Conservation (phyloP, 1,140 invertebrate species). For the Nixonia krombeini region DNA sequence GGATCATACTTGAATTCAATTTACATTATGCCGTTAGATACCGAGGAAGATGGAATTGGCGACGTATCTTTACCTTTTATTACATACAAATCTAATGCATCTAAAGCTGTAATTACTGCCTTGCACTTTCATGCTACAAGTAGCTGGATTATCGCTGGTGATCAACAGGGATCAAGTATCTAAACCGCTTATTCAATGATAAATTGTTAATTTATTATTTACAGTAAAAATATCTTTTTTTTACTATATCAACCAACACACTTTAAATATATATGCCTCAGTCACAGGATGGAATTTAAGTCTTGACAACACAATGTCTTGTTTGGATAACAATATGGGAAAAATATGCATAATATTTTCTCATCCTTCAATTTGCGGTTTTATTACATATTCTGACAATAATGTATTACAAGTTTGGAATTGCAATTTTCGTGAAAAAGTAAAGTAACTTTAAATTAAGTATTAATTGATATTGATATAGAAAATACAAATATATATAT, state of each 20-base stretch:
- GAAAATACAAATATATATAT: too few relatives aligned
- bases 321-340: slow-evolving; percentile 15
- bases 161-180: slow-evolving; percentile 41
- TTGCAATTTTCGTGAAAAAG: too few relatives aligned
- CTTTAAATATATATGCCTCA: slow-evolving; percentile 6
- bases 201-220: neutral
- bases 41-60: slow-evolving; percentile 6
- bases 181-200: neutral
- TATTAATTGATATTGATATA: too few relatives aligned
- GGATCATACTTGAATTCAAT: slow-evolving; percentile 42
- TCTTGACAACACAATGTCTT: slow-evolving; percentile 31
- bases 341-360: slow-evolving; percentile 11
- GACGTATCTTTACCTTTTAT: slow-evolving; percentile 21
- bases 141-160: slow-evolving; percentile 47
- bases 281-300: slow-evolving; percentile 35
- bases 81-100: slow-evolving; percentile 15
- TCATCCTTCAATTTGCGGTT: too few relatives aligned
- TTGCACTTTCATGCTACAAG: slow-evolving; percentile 30
- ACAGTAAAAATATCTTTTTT: neutral
- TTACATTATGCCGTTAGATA: slow-evolving; percentile 34
- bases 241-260: neutral
- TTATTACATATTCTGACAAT: neutral
- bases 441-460: too few relatives aligned
- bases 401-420: neutral
- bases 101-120: slow-evolving; percentile 31